These are phyloP conservation scores for Castor canadensis DNA, from an alignment of 2,113 vertebrate genomes.

Conservation along the genomic window DNA sequence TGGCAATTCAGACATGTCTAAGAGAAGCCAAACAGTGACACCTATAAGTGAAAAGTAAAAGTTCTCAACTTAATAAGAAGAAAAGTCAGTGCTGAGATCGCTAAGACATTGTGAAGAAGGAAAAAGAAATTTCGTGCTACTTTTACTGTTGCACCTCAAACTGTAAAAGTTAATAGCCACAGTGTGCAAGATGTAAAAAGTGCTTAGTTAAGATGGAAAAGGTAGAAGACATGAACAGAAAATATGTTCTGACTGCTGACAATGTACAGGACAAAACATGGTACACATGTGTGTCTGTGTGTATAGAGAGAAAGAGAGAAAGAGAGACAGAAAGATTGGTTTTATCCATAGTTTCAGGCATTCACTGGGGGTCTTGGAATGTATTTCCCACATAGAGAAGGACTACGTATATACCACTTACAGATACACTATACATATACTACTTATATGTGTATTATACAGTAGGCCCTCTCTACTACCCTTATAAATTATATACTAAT, in stretches of 20 bases:
- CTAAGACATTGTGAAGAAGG: neutral
- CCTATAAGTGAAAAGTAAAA: neutral
- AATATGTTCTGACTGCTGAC: neutral
- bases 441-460: neutral
- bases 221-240: neutral
- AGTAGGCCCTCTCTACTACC: neutral
- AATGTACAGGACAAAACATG: neutral
- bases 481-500: neutral
- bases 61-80: neutral
- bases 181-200: neutral
- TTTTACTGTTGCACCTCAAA: neutral
- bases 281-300: neutral
- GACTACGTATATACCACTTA: neutral
- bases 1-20: neutral
- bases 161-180: neutral
- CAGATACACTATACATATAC: neutral
- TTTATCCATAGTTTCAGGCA: neutral
- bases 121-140: neutral
- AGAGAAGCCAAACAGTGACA: neutral
- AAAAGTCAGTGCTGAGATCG: neutral
- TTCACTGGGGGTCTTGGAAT: neutral
- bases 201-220: neutral
- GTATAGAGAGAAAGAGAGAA: neutral
- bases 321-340: neutral
- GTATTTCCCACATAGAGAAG: neutral